Conservation (phyloP, 2,113 vertebrate genomes). For the Capreolus pygargus region DNA sequence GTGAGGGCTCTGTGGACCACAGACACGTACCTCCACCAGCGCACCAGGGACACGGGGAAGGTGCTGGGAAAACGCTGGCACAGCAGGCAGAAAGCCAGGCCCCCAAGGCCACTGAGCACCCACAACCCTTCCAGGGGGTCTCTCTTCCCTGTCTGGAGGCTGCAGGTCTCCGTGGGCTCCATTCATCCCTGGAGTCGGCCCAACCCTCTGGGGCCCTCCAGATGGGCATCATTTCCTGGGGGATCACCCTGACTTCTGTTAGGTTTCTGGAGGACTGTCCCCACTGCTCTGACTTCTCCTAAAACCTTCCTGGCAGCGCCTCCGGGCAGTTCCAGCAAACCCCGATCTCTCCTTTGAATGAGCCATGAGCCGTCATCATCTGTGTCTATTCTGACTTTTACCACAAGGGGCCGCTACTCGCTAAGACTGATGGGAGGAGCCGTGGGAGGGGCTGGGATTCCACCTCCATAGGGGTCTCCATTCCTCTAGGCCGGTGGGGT, state of each 20-base stretch:
- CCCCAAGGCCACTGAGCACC: background rate
- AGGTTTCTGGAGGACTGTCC: background rate
- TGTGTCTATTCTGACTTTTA: background rate
- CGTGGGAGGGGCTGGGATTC: background rate
- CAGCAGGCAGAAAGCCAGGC: background rate
- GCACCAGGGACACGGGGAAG: background rate
- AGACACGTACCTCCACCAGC: background rate
- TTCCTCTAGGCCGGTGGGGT: background rate
- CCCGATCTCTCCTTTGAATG: background rate
- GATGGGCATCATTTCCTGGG: background rate
- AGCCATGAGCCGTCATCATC: background rate
- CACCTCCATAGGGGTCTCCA: background rate
- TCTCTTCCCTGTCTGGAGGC: background rate
- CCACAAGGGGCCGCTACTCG: constrained; percentile 52
- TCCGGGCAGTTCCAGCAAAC: background rate
- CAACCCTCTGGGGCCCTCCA: background rate
- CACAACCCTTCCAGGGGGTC: background rate
- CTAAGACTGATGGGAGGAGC: background rate
- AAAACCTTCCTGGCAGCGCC: background rate
- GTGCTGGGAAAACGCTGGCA: background rate
- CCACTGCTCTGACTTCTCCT: background rate
- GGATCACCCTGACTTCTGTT: background rate
- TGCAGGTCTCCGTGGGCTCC: background rate
- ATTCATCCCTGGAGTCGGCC: background rate
- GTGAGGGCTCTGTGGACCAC: background rate